Evolutionary conservation across 2,113 vertebrate genomes (phyloP).

Genomic region (Cercocebus atys): DNA sequence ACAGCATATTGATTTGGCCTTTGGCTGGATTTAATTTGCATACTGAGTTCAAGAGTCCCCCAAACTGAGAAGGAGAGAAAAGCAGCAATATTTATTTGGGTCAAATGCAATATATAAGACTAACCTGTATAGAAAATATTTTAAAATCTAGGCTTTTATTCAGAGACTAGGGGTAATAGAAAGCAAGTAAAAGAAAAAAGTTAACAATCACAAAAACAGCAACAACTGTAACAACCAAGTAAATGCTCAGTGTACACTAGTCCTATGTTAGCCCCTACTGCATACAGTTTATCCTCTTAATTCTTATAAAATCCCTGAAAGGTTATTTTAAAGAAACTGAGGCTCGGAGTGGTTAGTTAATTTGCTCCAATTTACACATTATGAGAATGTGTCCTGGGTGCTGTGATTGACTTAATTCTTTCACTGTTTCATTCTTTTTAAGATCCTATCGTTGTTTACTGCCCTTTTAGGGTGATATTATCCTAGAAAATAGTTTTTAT

Average conservation of each 20-base stretch:
- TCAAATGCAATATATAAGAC: not conserved
- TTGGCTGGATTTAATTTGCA: constrained; percentile 15
- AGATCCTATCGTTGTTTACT: not conserved
- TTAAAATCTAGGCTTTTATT: constrained; percentile 20
- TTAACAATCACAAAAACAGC: not conserved
- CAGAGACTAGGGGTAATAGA: not conserved
- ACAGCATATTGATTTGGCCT: constrained; percentile 20
- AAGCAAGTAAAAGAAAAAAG: not conserved
- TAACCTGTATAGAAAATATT: not conserved
- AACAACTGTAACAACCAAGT: not conserved
- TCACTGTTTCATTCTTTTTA: not conserved
- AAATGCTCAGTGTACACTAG: not conserved
- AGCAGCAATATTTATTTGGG: constrained; percentile 6
- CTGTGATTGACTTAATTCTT: not conserved
- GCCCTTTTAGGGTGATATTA: not conserved
- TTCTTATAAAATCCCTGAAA: not conserved
- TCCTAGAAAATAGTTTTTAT: not conserved
- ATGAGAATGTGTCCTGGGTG: not conserved
- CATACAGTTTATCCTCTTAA: not conserved
- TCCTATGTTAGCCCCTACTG: not conserved
- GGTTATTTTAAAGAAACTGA: not conserved
- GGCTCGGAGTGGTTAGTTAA: not conserved
- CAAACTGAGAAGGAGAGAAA: constrained; percentile 10
- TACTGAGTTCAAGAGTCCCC: not conserved
- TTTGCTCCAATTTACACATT: not conserved